Evolutionary conservation across 2,888 invertebrate species (phyloP).

Genomic region (Amiota communis): DNA sequence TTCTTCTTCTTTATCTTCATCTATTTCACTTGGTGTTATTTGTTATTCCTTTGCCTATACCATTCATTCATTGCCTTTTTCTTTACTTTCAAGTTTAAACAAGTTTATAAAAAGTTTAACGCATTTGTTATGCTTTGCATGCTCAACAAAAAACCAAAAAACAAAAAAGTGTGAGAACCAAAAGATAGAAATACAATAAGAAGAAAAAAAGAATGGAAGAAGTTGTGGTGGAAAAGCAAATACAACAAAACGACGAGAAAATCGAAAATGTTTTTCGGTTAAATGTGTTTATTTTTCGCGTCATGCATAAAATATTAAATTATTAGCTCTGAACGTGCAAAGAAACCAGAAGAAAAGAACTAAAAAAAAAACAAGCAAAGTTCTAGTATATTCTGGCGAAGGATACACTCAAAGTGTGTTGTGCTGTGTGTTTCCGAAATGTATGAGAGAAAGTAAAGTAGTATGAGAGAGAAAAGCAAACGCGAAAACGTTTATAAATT

Average conservation of each 20-base stretch:
- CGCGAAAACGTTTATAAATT: conserved; percentile 28
- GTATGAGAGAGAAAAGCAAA: not conserved
- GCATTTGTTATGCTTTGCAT: conserved; percentile 55
- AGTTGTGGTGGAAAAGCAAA: conserved; percentile 19
- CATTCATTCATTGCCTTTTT: not conserved
- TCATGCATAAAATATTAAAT: conserved; percentile 67
- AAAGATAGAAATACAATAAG: conserved; percentile 4
- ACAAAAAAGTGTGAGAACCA: conserved; percentile 1
- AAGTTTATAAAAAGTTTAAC: conserved; percentile 51
- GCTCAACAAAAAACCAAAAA: conserved; percentile 21
- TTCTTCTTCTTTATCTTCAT: not conserved
- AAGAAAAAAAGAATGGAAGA: conserved; percentile 43
- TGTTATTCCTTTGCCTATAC: too few species aligned
- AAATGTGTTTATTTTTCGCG: conserved; percentile 59
- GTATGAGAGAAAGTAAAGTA: not conserved
- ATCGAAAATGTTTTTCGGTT: conserved; percentile 44
- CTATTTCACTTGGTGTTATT: too few species aligned
- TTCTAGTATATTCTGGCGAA: conserved; percentile 16
- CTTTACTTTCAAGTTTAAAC: conserved; percentile 25
- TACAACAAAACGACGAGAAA: conserved; percentile 29
- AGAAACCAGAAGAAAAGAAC: conserved; percentile 31
- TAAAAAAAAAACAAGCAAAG: conserved; percentile 41
- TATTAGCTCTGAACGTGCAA: conserved; percentile 52
- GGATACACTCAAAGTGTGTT: conserved; percentile 26
- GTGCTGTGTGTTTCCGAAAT: too few species aligned